Percentiles rank a stretch among this genome's conserved stretches.
Conservation (phyloP, 2,888 invertebrate species). For the Drosophila tanythrix region DNA sequence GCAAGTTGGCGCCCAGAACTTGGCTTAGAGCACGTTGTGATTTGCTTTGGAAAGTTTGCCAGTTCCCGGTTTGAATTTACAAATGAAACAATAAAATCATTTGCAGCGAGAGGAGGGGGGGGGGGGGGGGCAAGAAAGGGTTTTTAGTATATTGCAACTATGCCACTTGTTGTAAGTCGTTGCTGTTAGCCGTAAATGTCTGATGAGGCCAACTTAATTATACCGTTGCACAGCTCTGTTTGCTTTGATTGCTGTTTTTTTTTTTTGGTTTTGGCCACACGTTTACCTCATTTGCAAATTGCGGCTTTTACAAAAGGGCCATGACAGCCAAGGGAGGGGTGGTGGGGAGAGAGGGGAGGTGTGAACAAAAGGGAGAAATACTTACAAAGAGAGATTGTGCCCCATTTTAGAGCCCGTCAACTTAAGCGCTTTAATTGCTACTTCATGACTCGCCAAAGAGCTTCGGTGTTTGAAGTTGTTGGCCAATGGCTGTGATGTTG, state of each 20-base stretch:
- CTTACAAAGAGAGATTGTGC: conserved; percentile 56
- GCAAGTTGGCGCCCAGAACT: conserved; percentile 23
- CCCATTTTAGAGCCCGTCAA: conserved; percentile 57
- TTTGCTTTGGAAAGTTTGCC: conserved; percentile 25
- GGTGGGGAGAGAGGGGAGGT: not conserved
- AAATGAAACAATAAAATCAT: conserved; percentile 61
- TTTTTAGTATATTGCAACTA: conserved; percentile 35
- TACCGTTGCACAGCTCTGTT: conserved; percentile 71
- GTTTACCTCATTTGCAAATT: conserved; percentile 73
- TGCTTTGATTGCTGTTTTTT: conserved; percentile 45
- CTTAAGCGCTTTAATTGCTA: conserved; percentile 66
- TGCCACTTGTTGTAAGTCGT: conserved; percentile 38
- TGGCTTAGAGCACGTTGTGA: not conserved
- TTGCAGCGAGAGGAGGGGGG: not conserved
- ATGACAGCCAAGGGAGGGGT: not conserved
- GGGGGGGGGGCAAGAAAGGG: not conserved
- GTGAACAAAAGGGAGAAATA: conserved; percentile 2
- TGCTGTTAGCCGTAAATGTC: conserved; percentile 64
- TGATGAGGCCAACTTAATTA: conserved; percentile 77
- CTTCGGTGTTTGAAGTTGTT: conserved; percentile 16
- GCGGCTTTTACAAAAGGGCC: conserved; percentile 69
- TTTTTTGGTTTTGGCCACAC: conserved; percentile 42
- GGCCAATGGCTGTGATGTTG: conserved; percentile 11
- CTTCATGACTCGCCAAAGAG: conserved; percentile 27
- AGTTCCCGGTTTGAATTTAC: conserved; percentile 39